Conservation (phyloP, 2,888 invertebrate species). For the Sphaeridia pumilis region DNA sequence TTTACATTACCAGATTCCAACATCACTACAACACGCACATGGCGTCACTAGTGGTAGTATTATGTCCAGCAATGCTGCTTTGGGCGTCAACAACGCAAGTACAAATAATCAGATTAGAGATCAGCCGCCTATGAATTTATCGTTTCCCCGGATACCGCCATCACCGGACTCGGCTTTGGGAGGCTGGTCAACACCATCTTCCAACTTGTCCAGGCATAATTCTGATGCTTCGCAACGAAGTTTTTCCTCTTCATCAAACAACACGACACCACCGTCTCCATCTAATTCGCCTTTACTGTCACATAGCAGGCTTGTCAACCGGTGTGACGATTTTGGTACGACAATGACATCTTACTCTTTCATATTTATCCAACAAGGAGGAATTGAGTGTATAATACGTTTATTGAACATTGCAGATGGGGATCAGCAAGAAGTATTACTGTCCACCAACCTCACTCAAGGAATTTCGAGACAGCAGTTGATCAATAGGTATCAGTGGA, state of each 20-base stretch:
- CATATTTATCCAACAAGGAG: too few relatives aligned
- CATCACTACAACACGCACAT: too few relatives aligned
- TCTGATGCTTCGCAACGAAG: conserved; percentile 36
- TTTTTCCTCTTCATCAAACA: conserved; percentile 36
- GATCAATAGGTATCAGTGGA: conserved; percentile 32
- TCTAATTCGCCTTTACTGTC: conserved; percentile 35
- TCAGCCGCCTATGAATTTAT: conserved; percentile 36
- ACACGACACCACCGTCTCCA: conserved; percentile 36
- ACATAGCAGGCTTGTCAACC: conserved; percentile 35
- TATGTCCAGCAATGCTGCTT: conserved; percentile 4
- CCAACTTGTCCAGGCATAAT: conserved; percentile 36
- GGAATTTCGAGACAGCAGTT: conserved; percentile 36
- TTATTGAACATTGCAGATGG: conserved; percentile 19
- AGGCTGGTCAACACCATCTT: conserved; percentile 36
- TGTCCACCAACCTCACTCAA: conserved; percentile 35
- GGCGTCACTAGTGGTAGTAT: not conserved
- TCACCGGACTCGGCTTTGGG: conserved; percentile 36
- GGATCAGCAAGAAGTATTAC: conserved; percentile 36
- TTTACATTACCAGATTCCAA: too few relatives aligned
- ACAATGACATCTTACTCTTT: too few relatives aligned
- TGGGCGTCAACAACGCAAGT: too few relatives aligned
- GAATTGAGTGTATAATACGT: too few relatives aligned
- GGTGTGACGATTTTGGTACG: conserved; percentile 36
- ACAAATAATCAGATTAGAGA: conserved; percentile 15
- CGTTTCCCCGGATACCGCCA: conserved; percentile 35